Base-by-base conservation (phyloP, 2,888 invertebrate species). In the Drosophila mayaguana region DNA sequence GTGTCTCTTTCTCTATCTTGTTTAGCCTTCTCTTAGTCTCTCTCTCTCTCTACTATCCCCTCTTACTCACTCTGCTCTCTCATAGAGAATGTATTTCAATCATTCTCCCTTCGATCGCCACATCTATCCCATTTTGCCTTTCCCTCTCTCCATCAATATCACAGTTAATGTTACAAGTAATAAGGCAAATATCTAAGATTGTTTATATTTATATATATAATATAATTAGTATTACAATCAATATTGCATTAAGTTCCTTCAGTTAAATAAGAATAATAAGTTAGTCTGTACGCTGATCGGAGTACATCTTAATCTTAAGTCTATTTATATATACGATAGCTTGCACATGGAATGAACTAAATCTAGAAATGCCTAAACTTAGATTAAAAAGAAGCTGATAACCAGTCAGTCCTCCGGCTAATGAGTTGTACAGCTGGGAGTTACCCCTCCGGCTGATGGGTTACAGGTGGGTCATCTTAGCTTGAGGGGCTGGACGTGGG, bases 401-500 rank as follows among this genome's bases (percentile, higher is more conserved):
- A 22, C 20, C 16, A 36, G 34, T 18, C 36, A 20, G 34, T 20
- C 1, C 12, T 32, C 25, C 25, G 45, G 22, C 45, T 45, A 8
- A 6, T 32, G 32, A 32, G 32, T 11, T 11, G 1, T 32, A 32
- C 32, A 38, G 16, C 16, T 14, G 36, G n/a, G 25, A 42, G 28
- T 18, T 9, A 11, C 12, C 18, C 28, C 18, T 50, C 18, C 18
- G 22, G 34, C 9, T 34, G 8, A 4, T 18, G 9, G 7, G 14
- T 7, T 12, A 14, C 18, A 6, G 18, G 25, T 20, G 28, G 42
- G 68, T 74, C 82, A 91, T 77, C 89, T 82, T 22, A 92, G 75
- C 25, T 78, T 77, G 0, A 93, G 69, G 16, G 88, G 72, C 51
- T 89, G 82, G 1, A 93, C 76, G 36, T 91, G 81, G 3, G 91